Evolutionary conservation across 2,888 invertebrate genomes (phyloP), one percentile per base, ranked within the genome.

Genomic region (Dichetophora obliterata): DNA sequence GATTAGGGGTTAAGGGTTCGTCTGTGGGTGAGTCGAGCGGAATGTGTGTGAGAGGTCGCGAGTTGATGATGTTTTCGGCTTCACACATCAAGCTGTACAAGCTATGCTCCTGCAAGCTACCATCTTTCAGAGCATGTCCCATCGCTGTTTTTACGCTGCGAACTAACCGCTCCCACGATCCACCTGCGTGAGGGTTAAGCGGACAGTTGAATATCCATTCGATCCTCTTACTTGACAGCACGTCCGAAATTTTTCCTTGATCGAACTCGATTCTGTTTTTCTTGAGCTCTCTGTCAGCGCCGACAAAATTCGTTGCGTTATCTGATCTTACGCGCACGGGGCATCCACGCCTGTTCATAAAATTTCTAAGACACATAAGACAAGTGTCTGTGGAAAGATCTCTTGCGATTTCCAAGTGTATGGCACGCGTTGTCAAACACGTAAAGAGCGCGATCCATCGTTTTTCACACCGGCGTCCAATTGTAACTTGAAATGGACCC

Each of bases 141-240:
- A 68, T 61, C 1, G 63, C 77, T 34, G 19, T 50, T 27, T 77
- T 77, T 19, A 3, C 63, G 11, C 75, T 63, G n/a, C 69, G 75
- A 1, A 78, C 75, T 43, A 80, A 50, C 5, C 69, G 70, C 50
- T 80, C 78, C 78, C 78, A 78, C 37, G 66, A 72, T 16, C 75
- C 78, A 5, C 78, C 75, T 0, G 66, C 76, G 2, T 59, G 50
- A n/a, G n/a, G n/a, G n/a, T n/a, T n/a, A n/a, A n/a, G n/a, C n/a
- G 11, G 76, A 77, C 59, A 65, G 59, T 78, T 78, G 19, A 77
- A 78, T 0, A 52, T 14, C 72, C 75, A 78, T 3, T 57, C 54
- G 14, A 65, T 73, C 0, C 54, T 52, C 22, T 65, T 57, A 3
- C 71, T 27, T 9, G 37, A 19, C 6, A 70, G 43, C 8, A 24